Conservation (phyloP, 2,888 invertebrate species). For the Ashinkailepas kermadecensis region DNA sequence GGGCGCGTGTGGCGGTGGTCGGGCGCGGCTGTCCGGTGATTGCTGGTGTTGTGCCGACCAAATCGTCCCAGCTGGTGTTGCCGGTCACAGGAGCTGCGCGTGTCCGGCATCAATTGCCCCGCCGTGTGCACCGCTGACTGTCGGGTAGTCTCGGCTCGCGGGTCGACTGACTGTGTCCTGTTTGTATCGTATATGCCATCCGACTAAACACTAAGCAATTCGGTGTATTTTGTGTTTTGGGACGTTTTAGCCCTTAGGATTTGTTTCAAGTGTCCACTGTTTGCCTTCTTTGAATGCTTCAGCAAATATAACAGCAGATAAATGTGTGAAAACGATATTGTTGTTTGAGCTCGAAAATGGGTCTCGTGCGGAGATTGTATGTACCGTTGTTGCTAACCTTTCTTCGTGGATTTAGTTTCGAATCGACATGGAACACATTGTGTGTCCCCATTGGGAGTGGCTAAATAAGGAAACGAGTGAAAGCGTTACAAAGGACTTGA, state of each 20-base stretch:
- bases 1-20: not conserved
- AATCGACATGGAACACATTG: too few relatives aligned
- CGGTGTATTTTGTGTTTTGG: constrained; percentile 10
- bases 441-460: too few relatives aligned
- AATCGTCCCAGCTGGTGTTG: not conserved
- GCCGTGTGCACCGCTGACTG: too few relatives aligned
- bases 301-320: constrained; percentile 8
- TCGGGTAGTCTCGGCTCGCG: too few relatives aligned
- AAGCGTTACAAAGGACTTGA: too few relatives aligned
- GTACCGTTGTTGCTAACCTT: too few relatives aligned
- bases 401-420: too few relatives aligned
- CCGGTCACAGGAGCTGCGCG: too few relatives aligned
- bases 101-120: too few relatives aligned
- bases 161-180: not conserved
- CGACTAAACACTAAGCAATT: constrained; percentile 11
- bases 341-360: too few relatives aligned
- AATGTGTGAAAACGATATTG: not conserved
- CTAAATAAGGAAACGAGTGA: too few relatives aligned
- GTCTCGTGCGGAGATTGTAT: too few relatives aligned
- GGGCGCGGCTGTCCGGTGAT: not conserved
- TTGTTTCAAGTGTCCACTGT: constrained; percentile 7
- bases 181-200: not conserved
- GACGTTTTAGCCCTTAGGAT: not conserved
- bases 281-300: constrained; percentile 15
- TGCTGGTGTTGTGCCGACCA: not conserved